Evolutionary conservation across 2,113 vertebrate genomes (phyloP), one percentile per base, ranked within the genome.

Genomic region (Ailuropoda melanoleuca): DNA sequence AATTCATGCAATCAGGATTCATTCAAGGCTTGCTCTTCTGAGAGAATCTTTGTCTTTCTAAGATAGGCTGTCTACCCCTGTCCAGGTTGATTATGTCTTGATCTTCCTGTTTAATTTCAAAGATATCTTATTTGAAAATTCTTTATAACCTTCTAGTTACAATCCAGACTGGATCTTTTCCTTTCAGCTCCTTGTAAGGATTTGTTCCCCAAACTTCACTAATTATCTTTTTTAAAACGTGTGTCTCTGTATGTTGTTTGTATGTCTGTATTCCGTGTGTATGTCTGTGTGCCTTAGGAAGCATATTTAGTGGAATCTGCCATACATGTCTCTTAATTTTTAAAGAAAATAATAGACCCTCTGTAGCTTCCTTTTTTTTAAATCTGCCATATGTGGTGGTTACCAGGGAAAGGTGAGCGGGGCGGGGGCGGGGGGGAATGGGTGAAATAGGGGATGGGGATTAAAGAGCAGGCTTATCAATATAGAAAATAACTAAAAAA

Each of bases 1-100:
- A 90, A 93, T 90, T 78, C 60, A 90, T 64, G 34, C 50, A 85
- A 66, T 85, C 14, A 77, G 17, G 46, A 74, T 92, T 93, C 29
- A 72, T 74, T 70, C 39, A 88, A 88, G 39, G 7, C 2, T 93
- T 82, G 19, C 17, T 90, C 15, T 83, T 86, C 31, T 10, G 3
- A 96, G 37, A 77, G 34, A 64, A 89, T 58, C 43, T 80, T 90
- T 96, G 19, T 81, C 39, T 91, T 55, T 84, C 6, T 37, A 96
- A 53, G 60, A 74, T n/a, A 93, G 29, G 8, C 43, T 62, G 6
- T 83, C 48, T 83, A 50, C 83, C 8, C 29, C 48, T 93, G 60
- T 62, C 39, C 29, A 62, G 24, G 70, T 53, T 95, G 62, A 90
- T 95, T 96, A 90, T 75, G 31, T 95, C 19, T 88, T 90, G 3